These are phyloP conservation scores for Labeo rohita DNA, from an alignment of 2,113 vertebrate genomes.

Conservation along the genomic window DNA sequence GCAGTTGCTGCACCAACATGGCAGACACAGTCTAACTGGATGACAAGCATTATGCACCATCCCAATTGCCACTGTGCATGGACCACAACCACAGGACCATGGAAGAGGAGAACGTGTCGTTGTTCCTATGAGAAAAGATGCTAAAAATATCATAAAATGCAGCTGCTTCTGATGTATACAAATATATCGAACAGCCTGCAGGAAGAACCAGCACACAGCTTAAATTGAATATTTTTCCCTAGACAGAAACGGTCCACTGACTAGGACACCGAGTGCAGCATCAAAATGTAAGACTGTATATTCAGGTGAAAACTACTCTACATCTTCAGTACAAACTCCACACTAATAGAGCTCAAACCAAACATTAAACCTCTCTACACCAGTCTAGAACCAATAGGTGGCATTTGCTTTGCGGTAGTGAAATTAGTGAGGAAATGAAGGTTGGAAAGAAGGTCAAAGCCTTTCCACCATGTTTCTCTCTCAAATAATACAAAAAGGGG, in stretches of 20 bases:
- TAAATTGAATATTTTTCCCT: conserved; percentile 27
- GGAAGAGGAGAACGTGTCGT: conserved; percentile 9
- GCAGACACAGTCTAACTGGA: neutral
- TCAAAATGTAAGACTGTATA: conserved; percentile 52
- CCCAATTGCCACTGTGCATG: neutral
- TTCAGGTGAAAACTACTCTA: conserved; percentile 51
- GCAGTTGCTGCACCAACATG: neutral
- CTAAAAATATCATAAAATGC: conserved; percentile 3
- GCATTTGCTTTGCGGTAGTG: conserved; percentile 22
- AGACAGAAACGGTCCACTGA: conserved; percentile 49
- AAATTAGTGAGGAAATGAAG: conserved; percentile 9
- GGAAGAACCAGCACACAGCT: conserved; percentile 46
- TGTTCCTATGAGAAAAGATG: conserved; percentile 4
- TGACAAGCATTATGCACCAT: conserved; percentile 17
- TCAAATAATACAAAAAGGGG: neutral
- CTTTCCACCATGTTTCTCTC: conserved; percentile 9
- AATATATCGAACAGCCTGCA: conserved; percentile 38
- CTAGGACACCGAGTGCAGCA: conserved; percentile 52
- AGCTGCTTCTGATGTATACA: conserved; percentile 22
- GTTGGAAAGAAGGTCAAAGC: conserved; percentile 18
- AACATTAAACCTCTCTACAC: conserved; percentile 32
- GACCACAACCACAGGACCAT: conserved; percentile 19
- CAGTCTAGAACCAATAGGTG: conserved; percentile 46
- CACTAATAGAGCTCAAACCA: conserved; percentile 50
- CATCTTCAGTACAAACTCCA: conserved; percentile 57